A percentile compares a stretch with the other conserved stretches of the same genome.
Evolutionary conservation across 2,888 invertebrate genomes (phyloP).

Genomic region (Choristoneura rosaceana): DNA sequence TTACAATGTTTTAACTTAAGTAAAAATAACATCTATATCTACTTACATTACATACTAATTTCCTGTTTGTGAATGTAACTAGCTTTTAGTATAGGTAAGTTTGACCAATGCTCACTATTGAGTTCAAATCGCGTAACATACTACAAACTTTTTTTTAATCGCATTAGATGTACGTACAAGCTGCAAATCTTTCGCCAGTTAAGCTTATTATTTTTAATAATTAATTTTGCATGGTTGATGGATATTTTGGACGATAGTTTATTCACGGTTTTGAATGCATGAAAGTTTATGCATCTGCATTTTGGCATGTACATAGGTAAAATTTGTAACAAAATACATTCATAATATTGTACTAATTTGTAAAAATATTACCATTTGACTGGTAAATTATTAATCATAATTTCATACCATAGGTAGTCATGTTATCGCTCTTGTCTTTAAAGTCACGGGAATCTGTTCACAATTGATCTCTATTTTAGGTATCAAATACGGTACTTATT

Average conservation of each 20-base stretch:
- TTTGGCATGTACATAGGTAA: constrained; percentile 22
- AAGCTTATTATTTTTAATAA: neutral
- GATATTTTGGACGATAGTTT: constrained; percentile 8
- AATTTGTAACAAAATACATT: constrained; percentile 6
- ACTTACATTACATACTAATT: neutral
- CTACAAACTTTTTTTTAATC: neutral
- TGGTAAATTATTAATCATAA: too few species aligned
- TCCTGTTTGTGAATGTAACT: constrained; percentile 5
- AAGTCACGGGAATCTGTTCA: neutral
- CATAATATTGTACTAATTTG: neutral
- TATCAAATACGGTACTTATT: too few species aligned
- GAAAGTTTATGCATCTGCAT: constrained; percentile 26
- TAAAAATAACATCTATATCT: neutral
- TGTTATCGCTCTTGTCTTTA: neutral
- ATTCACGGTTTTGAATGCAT: constrained; percentile 13
- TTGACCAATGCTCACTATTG: neutral
- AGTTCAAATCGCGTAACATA: neutral
- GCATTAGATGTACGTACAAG: constrained; percentile 8
- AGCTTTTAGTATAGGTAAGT: constrained; percentile 1
- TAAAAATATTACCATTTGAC: neutral
- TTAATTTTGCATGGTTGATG: constrained; percentile 26
- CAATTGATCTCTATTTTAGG: too few species aligned
- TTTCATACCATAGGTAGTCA: neutral
- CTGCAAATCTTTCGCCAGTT: neutral
- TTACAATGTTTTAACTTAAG: neutral